A percentile compares a stretch with the other conserved stretches of the same genome.
phyloP scores from a whole-genome alignment of 2,113 vertebrate genomes.

The Bubo bubo region DNA sequence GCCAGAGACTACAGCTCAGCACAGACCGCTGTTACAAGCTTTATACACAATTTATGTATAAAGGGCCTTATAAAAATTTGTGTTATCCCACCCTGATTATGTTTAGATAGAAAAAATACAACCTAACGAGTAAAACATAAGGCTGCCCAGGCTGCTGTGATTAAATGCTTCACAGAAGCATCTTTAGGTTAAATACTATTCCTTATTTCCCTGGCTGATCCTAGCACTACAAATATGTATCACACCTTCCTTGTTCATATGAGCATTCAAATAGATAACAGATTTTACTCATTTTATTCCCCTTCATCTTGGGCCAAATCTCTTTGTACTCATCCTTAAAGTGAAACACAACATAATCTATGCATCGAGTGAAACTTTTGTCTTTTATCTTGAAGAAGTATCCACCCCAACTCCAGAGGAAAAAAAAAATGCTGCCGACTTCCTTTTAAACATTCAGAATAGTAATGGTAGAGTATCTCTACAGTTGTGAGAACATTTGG shows the following conservation, averaged over 20 bases:
- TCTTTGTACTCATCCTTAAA: not conserved
- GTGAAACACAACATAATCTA: not conserved
- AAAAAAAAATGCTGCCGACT: not conserved
- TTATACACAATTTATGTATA: not conserved
- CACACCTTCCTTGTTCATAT: not conserved
- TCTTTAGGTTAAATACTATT: not conserved
- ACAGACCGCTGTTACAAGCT: not conserved
- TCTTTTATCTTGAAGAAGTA: not conserved
- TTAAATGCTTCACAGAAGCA: not conserved
- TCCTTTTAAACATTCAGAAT: not conserved
- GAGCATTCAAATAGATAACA: not conserved
- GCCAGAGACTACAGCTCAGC: not conserved
- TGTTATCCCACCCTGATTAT: not conserved
- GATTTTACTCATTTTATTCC: not conserved
- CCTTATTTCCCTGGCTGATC: not conserved
- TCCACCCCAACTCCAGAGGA: not conserved
- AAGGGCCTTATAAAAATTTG: not conserved
- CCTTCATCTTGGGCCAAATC: not conserved
- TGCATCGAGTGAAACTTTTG: not conserved
- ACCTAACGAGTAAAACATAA: not conserved
- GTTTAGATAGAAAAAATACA: not conserved
- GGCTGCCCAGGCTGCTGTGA: not conserved
- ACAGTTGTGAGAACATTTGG: not conserved
- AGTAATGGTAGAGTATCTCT: not conserved
- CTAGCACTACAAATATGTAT: not conserved